Evolutionary conservation across 92 coral and sea anemone genomes (phyloP).

Genomic region (Parazoanthus atlanticus): DNA sequence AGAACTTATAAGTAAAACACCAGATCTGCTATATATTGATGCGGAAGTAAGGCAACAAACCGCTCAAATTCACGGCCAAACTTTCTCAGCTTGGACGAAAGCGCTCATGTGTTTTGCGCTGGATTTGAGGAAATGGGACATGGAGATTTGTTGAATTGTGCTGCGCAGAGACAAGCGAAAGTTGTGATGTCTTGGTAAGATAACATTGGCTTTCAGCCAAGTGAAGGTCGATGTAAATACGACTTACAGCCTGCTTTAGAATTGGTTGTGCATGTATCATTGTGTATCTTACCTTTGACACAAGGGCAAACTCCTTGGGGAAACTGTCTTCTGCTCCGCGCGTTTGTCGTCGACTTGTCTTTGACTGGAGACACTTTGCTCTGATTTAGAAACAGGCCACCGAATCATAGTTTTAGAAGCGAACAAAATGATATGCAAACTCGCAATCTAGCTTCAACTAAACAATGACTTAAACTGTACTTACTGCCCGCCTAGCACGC

Average conservation of each 20-base stretch:
- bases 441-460: not conserved
- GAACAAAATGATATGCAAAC: not conserved
- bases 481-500: not conserved
- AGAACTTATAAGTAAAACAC: not conserved
- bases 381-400: not conserved
- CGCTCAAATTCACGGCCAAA: not conserved
- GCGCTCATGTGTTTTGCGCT: not conserved
- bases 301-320: conserved; percentile 42
- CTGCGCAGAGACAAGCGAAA: not conserved
- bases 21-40: not conserved
- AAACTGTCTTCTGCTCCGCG: conserved; percentile 29
- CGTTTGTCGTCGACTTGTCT: not conserved
- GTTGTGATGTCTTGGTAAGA: not conserved
- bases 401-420: not conserved
- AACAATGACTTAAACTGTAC: not conserved
- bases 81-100: not conserved
- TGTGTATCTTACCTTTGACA: conserved; percentile 7
- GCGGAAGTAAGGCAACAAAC: conserved; percentile 22
- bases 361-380: not conserved
- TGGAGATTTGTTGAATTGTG: not conserved
- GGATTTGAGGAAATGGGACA: not conserved
- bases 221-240: not conserved
- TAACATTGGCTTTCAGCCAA: not conserved
- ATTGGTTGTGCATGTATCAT: not conserved
- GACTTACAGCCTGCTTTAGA: not conserved